Percentiles rank a stretch among this genome's conserved stretches.
These are phyloP conservation scores for Excalfactoria chinensis DNA, from an alignment of 2,113 vertebrate genomes.

Conservation along the genomic window DNA sequence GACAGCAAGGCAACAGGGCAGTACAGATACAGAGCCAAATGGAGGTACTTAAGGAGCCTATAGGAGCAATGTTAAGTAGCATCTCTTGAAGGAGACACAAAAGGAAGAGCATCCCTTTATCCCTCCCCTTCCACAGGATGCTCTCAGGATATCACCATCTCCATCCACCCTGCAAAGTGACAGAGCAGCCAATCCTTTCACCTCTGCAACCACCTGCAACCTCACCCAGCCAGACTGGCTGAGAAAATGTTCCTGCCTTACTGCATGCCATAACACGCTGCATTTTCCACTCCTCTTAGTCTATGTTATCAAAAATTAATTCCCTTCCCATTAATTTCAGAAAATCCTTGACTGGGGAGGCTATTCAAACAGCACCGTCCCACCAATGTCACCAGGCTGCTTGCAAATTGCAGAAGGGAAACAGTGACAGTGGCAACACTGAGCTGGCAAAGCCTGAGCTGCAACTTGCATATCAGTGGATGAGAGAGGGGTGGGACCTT, in stretches of 20 bases:
- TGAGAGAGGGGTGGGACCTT: conserved; percentile 20
- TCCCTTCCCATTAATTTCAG: not conserved
- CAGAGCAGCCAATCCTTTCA: rapidly evolving
- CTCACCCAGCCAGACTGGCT: not conserved
- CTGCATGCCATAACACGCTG: not conserved
- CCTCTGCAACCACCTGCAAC: not conserved
- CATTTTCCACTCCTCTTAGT: not conserved
- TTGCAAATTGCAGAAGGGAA: conserved; percentile 35
- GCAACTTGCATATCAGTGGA: not conserved
- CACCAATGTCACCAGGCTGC: not conserved
- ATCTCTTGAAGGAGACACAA: not conserved
- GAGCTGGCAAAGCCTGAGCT: not conserved
- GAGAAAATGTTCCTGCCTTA: not conserved
- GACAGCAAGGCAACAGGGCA: rapidly evolving
- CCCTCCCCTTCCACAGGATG: not conserved
- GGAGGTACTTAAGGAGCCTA: not conserved
- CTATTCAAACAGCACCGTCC: not conserved
- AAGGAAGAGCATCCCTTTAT: not conserved
- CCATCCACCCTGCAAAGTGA: not conserved
- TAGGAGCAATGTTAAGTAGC: not conserved
- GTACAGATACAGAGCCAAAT: not conserved
- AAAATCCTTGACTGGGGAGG: conserved; percentile 9
- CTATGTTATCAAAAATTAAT: not conserved
- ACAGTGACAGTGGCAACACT: not conserved
- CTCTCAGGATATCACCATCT: not conserved